Conservation (phyloP, 35 echinoderm and acorn worm species). For the Heliocidaris erythrogramma region DNA sequence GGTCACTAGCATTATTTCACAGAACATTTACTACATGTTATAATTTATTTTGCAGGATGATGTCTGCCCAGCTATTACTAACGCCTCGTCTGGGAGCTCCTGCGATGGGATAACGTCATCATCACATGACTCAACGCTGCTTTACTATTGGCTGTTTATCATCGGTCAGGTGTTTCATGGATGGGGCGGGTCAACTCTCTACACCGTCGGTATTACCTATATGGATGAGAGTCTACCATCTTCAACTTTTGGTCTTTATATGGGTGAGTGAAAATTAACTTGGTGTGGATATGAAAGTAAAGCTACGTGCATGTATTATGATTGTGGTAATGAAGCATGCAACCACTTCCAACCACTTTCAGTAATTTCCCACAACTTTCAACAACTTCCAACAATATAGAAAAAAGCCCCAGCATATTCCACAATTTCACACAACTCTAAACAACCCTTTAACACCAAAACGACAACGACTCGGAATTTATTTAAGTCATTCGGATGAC, state of each 20-base stretch:
- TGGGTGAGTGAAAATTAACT: neutral
- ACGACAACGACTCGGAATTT: too few relatives aligned
- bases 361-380: too few relatives aligned
- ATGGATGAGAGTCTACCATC: constrained; percentile 74
- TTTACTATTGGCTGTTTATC: constrained; percentile 69
- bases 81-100: neutral
- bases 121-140: constrained; percentile 23
- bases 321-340: too few relatives aligned
- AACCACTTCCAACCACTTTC: too few relatives aligned
- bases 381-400: too few relatives aligned
- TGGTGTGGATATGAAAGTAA: too few relatives aligned
- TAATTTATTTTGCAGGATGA: neutral
- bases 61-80: neutral
- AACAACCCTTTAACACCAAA: too few relatives aligned
- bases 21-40: neutral
- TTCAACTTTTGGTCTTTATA: constrained; percentile 12
- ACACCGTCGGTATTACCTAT: constrained; percentile 70
- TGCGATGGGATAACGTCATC: neutral
- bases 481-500: too few relatives aligned
- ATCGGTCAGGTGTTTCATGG: constrained; percentile 79
- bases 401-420: too few relatives aligned
- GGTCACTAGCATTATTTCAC: neutral
- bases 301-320: too few relatives aligned
- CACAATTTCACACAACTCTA: too few relatives aligned
- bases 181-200: constrained; percentile 70